Conservation (phyloP, 2,113 vertebrate genomes). For the Plectropomus leopardus region DNA sequence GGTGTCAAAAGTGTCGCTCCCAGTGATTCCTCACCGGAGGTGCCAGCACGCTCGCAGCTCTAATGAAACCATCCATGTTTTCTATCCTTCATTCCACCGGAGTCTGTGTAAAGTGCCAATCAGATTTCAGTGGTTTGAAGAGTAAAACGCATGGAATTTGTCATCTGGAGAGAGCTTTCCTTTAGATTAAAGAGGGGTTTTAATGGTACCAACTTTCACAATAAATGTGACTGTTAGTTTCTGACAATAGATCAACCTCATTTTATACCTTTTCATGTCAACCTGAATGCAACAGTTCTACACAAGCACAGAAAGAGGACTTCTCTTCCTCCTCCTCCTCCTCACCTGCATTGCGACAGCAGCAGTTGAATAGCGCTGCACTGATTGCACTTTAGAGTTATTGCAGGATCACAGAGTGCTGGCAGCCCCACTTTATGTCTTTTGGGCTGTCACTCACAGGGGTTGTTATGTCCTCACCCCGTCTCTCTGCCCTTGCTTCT, state of each 20-base stretch:
- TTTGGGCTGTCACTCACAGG: conserved; percentile 64
- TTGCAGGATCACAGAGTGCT: conserved; percentile 62
- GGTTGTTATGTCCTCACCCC: conserved; percentile 60
- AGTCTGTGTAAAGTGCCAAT: conserved; percentile 95
- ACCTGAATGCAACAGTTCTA: conserved; percentile 57
- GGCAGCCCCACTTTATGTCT: conserved; percentile 65
- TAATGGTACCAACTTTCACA: conserved; percentile 25
- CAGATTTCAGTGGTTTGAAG: conserved; percentile 99
- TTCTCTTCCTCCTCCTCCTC: conserved; percentile 24
- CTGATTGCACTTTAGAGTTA: conserved; percentile 70
- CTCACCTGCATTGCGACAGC: conserved; percentile 67
- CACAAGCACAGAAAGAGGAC: conserved; percentile 72
- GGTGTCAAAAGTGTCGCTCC: neutral
- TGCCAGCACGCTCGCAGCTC: conserved; percentile 3
- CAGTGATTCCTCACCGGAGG: conserved; percentile 31
- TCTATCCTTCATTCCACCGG: conserved; percentile 99
- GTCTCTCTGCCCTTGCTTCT: conserved; percentile 58
- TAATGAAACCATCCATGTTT: conserved; percentile 85
- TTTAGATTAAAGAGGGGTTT: neutral
- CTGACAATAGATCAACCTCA: neutral
- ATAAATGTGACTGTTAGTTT: conserved; percentile 49
- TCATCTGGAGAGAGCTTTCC: conserved; percentile 52
- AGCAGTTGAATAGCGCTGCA: conserved; percentile 41
- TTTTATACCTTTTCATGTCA: conserved; percentile 32
- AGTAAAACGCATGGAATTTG: conserved; percentile 92